Conservation (phyloP, 2,113 vertebrate species). For the Ameiurus melas region DNA sequence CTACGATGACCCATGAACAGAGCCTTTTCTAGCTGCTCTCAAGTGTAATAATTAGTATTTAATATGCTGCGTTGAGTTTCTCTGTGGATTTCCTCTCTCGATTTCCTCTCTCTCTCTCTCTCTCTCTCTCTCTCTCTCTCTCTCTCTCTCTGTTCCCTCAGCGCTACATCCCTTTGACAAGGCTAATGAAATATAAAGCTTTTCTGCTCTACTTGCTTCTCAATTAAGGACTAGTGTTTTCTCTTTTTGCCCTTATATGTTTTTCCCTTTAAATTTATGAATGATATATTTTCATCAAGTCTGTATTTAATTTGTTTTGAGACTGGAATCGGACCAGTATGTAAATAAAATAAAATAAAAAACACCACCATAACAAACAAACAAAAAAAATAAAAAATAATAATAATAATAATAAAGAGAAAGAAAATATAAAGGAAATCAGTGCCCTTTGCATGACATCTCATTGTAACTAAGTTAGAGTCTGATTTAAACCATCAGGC, state of each 20-base stretch:
- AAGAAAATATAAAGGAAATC: background rate
- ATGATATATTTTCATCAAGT: conserved; percentile 39
- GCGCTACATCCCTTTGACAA: background rate
- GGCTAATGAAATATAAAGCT: conserved; percentile 28
- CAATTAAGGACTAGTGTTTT: conserved; percentile 26
- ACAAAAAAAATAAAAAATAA: background rate
- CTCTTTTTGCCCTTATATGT: conserved; percentile 5
- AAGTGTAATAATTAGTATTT: conserved; percentile 5
- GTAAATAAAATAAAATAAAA: conserved; percentile 19
- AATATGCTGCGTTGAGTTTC: background rate
- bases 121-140: no score
- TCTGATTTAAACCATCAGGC: conserved; percentile 20
- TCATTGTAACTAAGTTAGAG: conserved; percentile 7
- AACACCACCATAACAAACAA: background rate
- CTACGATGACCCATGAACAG: no score
- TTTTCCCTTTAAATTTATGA: conserved; percentile 14
- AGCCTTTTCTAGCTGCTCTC: background rate
- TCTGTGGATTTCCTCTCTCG: background rate
- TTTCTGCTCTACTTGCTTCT: conserved; percentile 53
- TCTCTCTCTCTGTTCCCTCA: conserved; percentile 3
- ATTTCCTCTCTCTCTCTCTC: background rate
- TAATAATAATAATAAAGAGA: background rate
- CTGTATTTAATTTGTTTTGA: conserved; percentile 27
- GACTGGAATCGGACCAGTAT: background rate
- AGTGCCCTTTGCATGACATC: background rate